Base-by-base conservation (phyloP, 2,888 invertebrate species). In the Lochmaea capreae region DNA sequence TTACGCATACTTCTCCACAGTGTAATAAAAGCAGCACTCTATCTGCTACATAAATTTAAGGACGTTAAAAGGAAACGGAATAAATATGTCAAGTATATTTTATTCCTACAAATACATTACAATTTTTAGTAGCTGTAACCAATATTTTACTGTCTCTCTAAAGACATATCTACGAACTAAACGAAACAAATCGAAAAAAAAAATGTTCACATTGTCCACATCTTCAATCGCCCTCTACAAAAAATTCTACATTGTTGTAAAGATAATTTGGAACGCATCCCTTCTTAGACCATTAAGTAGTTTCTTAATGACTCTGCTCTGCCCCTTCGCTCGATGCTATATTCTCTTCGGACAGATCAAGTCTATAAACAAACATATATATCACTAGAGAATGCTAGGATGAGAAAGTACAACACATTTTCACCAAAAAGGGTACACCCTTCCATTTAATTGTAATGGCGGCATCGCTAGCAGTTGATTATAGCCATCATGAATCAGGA, bases 231-330 rank as follows among this genome's bases (percentile, higher is more conserved):
- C 42, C 43, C 46, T 39, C 3, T 16, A 70, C 54, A 69, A 73
- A 70, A 73, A 73, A 65, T 58, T 59, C 12, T 33, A 70, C 73
- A 73, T 70, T 73, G 73, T 73, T 66, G 73, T 66, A 57, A 65
- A 66, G 73, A 73, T 73, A 73, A 73, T 73, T 73, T 59, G 69
- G 65, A 65, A 70, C 49, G 73, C 63, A 73, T 73, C 73, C 76
- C 74, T 75, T 74, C 78, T 72, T 76, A 74, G 72, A 71, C 73
- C 76, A 77, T 77, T 77, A 77, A 75, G 74, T 75, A 73, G 74
- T 73, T 74, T 71, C 74, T 77, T 75, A 75, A 77, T 77, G 75
- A 75, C 72, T 67, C 43, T 67, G 74, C 63, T 63, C 70, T 65
- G 74, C 74, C 76, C 72, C 70, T 74, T 73, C 62, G 63, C 65